Evolutionary conservation across 2,113 vertebrate genomes (phyloP), one percentile per base, ranked within the genome.

Genomic region (Tragelaphus scriptus): DNA sequence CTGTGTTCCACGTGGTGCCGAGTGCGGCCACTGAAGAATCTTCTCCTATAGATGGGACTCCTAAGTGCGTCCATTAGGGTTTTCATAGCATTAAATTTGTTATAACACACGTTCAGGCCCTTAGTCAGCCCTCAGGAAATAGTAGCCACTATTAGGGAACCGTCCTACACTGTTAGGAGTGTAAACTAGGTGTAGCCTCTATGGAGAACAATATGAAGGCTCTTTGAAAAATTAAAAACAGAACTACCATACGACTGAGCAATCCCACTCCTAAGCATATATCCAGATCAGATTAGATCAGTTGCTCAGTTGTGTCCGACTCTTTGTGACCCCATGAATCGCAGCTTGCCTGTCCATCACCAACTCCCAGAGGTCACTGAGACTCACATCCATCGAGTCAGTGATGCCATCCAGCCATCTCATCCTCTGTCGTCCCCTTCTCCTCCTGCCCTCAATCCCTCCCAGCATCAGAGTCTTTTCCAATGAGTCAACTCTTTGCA

Each of bases 201-300:
- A 19, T 3, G 47, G 28, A 80, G 47, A 80, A 51, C 8, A 80
- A 9, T 19, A 51, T 6, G 26, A 28, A 51, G 47, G 26, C 28
- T 51, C 77, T 30, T 49, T 51, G 28, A 49, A 51, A 80, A 80
- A 80, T 28, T 49, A 19, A 30, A 80, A 80, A 5, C 6, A 30
- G 2, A 49, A 28, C 5, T 51, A 2, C 47, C 15, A 19, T 32
- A 11, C 0, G 15, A 80, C 26, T 5, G 44, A 28, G 77, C 2
- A 80, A 17, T 10, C 44, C 77, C 44, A 80, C 4, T 49, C 44
- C 7, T 10, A 19, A 47, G 77, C 77, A 17, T 19, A 12, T 19
- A 12, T 10, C 79, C 28, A 30, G 44, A 44, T 44, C 44, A 44
- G 44, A 44, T 44, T 5, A 5, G 44, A 44, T 44, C 44, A 44